These are phyloP conservation scores for Stenopsyche tienmushanensis DNA, from an alignment of 1,140 invertebrate species.

Conservation along the genomic window DNA sequence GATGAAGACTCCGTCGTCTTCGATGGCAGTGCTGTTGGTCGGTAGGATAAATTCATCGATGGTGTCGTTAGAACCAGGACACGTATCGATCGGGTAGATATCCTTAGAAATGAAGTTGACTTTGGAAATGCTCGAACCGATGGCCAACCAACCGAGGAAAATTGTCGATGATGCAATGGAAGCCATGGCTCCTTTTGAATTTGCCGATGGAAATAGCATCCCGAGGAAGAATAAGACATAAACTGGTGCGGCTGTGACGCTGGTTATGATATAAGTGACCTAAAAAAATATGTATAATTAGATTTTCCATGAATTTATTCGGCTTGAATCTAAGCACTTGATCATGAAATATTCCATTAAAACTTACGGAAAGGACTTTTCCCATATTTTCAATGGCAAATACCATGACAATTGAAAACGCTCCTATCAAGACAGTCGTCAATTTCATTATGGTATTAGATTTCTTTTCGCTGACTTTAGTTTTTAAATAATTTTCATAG, in stretches of 20 bases:
- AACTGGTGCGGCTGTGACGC: background rate
- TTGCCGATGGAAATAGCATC: background rate
- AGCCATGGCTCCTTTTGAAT: background rate
- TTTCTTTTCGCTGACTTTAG: conserved; percentile 51
- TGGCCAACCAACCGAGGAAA: background rate
- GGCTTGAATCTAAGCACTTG: too few relatives aligned
- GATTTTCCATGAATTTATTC: too few relatives aligned
- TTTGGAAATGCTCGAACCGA: background rate
- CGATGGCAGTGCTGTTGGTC: background rate
- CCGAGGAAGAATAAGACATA: background rate
- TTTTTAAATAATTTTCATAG: conserved; percentile 64
- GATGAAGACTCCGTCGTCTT: background rate
- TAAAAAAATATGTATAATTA: too few relatives aligned
- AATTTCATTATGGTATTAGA: conserved; percentile 59
- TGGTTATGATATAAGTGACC: background rate
- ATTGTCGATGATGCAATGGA: background rate
- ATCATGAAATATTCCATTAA: background rate
- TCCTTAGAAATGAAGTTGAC: background rate
- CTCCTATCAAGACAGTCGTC: conserved; percentile 58
- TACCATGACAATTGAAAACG: conserved; percentile 55
- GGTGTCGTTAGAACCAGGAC: background rate
- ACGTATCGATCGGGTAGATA: background rate
- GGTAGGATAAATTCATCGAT: background rate
- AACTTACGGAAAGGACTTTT: conserved; percentile 44
- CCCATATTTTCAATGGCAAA: conserved; percentile 61